Evolutionary conservation across 2,888 invertebrate genomes (phyloP).

Genomic region (Dromius quadrimaculatus): DNA sequence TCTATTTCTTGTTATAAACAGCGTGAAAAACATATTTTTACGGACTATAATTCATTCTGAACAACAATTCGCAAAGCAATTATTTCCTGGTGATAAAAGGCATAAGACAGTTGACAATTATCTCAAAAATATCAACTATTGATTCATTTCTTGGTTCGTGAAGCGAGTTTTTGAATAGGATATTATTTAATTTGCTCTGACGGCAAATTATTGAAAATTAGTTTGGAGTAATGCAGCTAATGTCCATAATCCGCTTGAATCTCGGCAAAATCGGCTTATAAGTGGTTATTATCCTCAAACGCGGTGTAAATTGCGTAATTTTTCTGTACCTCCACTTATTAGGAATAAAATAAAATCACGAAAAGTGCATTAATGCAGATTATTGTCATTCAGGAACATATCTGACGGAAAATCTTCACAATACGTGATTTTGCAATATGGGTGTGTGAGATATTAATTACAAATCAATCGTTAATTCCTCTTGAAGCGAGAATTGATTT

Average conservation of each 20-base stretch:
- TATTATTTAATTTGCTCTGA: too few relatives aligned
- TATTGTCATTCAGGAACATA: neutral
- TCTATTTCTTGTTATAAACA: too few relatives aligned
- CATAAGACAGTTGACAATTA: too few relatives aligned
- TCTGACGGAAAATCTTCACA: neutral
- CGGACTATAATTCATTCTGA: too few relatives aligned
- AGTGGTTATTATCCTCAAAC: neutral
- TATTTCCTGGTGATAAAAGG: too few relatives aligned
- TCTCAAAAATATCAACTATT: too few relatives aligned
- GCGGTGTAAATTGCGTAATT: conserved; percentile 1
- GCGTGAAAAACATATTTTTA: too few relatives aligned
- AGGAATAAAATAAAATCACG: neutral
- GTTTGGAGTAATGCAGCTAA: neutral
- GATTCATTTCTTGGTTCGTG: too few relatives aligned
- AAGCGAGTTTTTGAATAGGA: too few relatives aligned
- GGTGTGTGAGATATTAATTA: conserved; percentile 36
- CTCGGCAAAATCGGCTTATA: neutral
- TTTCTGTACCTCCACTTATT: neutral
- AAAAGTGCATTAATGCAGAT: neutral
- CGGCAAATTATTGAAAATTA: too few relatives aligned
- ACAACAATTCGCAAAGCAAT: too few relatives aligned
- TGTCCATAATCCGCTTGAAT: neutral
- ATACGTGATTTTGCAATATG: neutral
- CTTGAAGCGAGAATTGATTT: conserved; percentile 4
- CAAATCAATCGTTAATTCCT: conserved; percentile 22